Conservation (phyloP, 2,888 invertebrate genomes). For the Melolontha melolontha region DNA sequence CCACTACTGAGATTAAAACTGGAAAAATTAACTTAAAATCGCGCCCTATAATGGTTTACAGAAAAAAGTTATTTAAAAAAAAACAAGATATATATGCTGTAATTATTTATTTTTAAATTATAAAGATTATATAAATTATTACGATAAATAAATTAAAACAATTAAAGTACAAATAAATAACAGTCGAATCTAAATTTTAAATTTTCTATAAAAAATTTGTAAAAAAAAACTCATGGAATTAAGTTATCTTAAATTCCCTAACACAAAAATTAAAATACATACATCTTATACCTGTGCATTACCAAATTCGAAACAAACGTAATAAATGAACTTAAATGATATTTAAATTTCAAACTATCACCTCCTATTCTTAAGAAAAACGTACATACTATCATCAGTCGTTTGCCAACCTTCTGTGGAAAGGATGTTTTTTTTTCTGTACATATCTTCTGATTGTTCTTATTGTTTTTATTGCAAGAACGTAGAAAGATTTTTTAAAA, state of each 20-base stretch:
- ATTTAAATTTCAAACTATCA: conserved; percentile 19
- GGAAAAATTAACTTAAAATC: no score
- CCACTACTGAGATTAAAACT: no score
- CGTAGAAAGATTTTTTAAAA: no score
- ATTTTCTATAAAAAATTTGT: conserved; percentile 11
- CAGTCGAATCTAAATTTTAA: conserved; percentile 9
- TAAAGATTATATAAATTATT: conserved; percentile 18
- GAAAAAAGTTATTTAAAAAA: no score
- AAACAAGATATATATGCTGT: no score
- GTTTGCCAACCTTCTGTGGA: not conserved
- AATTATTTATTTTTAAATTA: conserved; percentile 12
- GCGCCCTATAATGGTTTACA: no score
- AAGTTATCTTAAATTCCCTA: conserved; percentile 8
- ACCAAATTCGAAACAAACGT: no score
- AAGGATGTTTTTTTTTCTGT: no score
- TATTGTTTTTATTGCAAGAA: no score
- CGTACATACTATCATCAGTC: conserved; percentile 17
- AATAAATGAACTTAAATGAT: not conserved
- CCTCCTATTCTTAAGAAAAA: conserved; percentile 10
- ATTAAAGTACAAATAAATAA: conserved; percentile 23
- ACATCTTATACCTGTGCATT: not conserved
- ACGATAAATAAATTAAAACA: conserved; percentile 18
- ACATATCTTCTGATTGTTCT: no score
- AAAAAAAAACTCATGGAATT: not conserved
- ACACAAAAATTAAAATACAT: conserved; percentile 6